Conservation (phyloP, 2,888 invertebrate species). For the Malacosoma neustria region DNA sequence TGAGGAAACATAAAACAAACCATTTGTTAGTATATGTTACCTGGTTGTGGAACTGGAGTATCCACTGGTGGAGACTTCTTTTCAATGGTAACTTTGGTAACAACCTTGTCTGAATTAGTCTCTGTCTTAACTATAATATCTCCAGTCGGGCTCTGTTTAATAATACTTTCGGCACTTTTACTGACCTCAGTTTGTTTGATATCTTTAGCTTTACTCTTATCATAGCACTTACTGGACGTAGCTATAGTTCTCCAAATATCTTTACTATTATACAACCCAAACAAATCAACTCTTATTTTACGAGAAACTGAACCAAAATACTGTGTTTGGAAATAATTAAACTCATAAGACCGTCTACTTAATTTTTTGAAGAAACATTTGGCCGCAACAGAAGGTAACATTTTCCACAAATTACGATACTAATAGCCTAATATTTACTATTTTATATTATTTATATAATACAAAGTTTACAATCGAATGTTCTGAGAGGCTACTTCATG, state of each 20-base stretch:
- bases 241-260: slow-evolving; percentile 31
- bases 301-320: slow-evolving; percentile 24
- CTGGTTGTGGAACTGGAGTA: slow-evolving; percentile 27
- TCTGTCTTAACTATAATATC: slow-evolving; percentile 60
- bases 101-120: slow-evolving; percentile 41
- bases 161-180: slow-evolving; percentile 23
- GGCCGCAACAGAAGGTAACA: slow-evolving; percentile 48
- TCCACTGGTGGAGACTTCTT: slow-evolving; percentile 24
- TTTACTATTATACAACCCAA: slow-evolving; percentile 12
- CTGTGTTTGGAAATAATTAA: slow-evolving; percentile 41
- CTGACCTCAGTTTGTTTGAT: slow-evolving; percentile 15
- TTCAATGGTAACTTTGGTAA: slow-evolving; percentile 65
- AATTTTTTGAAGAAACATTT: slow-evolving; percentile 50
- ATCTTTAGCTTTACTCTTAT: slow-evolving; percentile 33
- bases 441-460: no score
- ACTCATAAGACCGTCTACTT: slow-evolving; percentile 36
- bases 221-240: slow-evolving; percentile 32
- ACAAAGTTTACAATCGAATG: no score
- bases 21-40: slow-evolving; percentile 27
- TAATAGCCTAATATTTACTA: no score
- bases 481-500: no score
- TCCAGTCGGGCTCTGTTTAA: slow-evolving; percentile 40
- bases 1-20: no score
- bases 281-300: slow-evolving; percentile 21
- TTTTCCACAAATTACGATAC: no score